A percentile compares a stretch with the other conserved stretches of the same genome.
phyloP scores from a whole-genome alignment of 2,888 invertebrate species.

The Polyommatus iphigenia region DNA sequence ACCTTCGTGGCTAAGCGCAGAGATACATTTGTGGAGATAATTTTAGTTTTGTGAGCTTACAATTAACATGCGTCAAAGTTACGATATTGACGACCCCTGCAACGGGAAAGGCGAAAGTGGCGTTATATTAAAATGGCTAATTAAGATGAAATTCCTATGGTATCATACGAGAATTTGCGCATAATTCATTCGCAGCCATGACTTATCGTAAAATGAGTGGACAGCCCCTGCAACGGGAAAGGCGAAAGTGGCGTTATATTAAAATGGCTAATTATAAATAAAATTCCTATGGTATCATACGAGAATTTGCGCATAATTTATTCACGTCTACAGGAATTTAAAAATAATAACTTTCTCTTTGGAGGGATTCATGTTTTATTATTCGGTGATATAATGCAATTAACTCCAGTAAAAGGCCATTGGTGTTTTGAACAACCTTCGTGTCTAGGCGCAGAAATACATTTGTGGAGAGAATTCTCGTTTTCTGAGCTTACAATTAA shows the following conservation, averaged over 20 bases:
- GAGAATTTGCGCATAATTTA: constrained; percentile 45
- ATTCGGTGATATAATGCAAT: too few relatives aligned
- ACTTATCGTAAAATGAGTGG: constrained; percentile 38
- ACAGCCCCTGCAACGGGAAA: constrained; percentile 39
- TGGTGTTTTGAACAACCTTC: not conserved
- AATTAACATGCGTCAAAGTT: constrained; percentile 49
- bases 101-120: too few relatives aligned
- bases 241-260: constrained; percentile 44
- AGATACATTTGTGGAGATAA: constrained; percentile 45
- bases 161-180: too few relatives aligned
- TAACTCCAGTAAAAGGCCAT: too few relatives aligned
- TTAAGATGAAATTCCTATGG: constrained; percentile 34
- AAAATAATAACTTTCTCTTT: constrained; percentile 41
- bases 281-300: constrained; percentile 47
- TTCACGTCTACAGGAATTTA: constrained; percentile 40
- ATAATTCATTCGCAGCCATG: too few relatives aligned
- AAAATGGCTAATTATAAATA: constrained; percentile 44
- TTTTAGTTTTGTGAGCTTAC: constrained; percentile 48
- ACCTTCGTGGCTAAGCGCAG: constrained; percentile 39
- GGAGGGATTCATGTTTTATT: too few relatives aligned
- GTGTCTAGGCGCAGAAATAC: constrained; percentile 41
- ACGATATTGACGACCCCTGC: constrained; percentile 45
- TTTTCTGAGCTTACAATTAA: constrained; percentile 50
- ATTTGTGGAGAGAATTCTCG: constrained; percentile 45
- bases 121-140: constrained; percentile 40